Conservation (phyloP, 2,113 vertebrate species). For the Forbesichthys papilliferus region DNA sequence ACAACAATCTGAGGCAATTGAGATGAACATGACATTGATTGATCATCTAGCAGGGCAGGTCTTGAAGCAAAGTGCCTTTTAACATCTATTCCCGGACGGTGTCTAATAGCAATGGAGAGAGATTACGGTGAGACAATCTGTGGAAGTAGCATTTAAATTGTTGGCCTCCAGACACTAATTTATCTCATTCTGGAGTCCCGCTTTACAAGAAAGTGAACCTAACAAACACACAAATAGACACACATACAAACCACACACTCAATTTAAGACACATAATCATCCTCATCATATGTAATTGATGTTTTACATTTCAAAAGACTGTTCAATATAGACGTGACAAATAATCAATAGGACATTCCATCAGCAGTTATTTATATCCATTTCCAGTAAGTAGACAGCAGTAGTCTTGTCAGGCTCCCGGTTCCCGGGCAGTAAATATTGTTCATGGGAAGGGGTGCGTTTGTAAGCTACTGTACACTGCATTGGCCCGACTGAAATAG, state of each 20-base stretch:
- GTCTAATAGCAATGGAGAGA: slow-evolving; percentile 28
- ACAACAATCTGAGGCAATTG: not conserved
- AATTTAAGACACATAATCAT: slow-evolving; percentile 28
- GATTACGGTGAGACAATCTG: slow-evolving; percentile 70
- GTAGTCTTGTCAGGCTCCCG: slow-evolving; percentile 70
- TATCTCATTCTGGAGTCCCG: slow-evolving; percentile 45
- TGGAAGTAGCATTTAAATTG: slow-evolving; percentile 45
- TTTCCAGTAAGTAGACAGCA: slow-evolving; percentile 73
- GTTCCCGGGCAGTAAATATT: slow-evolving; percentile 54
- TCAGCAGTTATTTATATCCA: slow-evolving; percentile 65
- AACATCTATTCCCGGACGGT: slow-evolving; percentile 44
- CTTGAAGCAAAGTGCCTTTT: slow-evolving; percentile 62
- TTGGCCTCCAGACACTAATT: slow-evolving; percentile 42
- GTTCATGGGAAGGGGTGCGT: slow-evolving; percentile 43
- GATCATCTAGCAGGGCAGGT: slow-evolving; percentile 17
- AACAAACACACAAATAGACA: not conserved
- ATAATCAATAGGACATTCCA: slow-evolving; percentile 67
- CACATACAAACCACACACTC: slow-evolving; percentile 8
- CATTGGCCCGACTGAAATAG: too few relatives aligned
- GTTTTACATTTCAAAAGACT: slow-evolving; percentile 43
- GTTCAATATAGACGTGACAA: slow-evolving; percentile 58
- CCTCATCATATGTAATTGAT: slow-evolving; percentile 55
- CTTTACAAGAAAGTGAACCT: slow-evolving; percentile 20
- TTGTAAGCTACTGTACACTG: not conserved
- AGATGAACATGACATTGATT: slow-evolving; percentile 5